These are phyloP conservation scores for Ennomos erosarius DNA, from an alignment of 2,888 invertebrate genomes.

Conservation along the genomic window DNA sequence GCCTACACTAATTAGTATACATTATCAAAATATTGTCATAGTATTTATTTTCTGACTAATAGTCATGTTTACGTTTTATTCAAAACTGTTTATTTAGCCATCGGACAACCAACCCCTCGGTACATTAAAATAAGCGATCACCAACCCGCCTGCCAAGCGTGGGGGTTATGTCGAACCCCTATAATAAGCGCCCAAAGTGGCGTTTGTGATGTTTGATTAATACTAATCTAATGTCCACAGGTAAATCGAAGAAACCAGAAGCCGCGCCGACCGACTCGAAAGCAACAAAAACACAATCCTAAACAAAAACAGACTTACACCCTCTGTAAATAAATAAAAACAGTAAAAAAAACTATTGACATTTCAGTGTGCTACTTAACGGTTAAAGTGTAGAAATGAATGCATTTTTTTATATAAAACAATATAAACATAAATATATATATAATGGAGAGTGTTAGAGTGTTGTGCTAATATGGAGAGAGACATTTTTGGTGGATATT, in stretches of 20 bases:
- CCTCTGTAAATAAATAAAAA: conserved; percentile 41
- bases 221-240: conserved; percentile 42
- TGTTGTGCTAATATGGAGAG: conserved; percentile 33
- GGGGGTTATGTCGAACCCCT: too few species aligned
- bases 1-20: too few species aligned
- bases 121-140: too few species aligned
- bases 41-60: too few species aligned
- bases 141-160: too few species aligned
- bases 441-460: conserved; percentile 28
- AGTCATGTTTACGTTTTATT: too few species aligned
- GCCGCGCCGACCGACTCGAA: conserved; percentile 53
- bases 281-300: conserved; percentile 62
- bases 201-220: background rate
- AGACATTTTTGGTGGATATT: background rate
- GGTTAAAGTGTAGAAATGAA: conserved; percentile 37
- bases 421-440: conserved; percentile 34
- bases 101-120: too few species aligned
- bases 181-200: too few species aligned
- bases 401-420: conserved; percentile 50
- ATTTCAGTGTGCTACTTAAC: conserved; percentile 38
- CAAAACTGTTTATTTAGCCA: too few species aligned
- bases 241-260: conserved; percentile 69
- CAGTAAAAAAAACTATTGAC: conserved; percentile 18
- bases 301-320: conserved; percentile 30
- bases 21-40: too few species aligned